phyloP scores from a whole-genome alignment of 2,888 invertebrate genomes.

The Drosophila basisetae region DNA sequence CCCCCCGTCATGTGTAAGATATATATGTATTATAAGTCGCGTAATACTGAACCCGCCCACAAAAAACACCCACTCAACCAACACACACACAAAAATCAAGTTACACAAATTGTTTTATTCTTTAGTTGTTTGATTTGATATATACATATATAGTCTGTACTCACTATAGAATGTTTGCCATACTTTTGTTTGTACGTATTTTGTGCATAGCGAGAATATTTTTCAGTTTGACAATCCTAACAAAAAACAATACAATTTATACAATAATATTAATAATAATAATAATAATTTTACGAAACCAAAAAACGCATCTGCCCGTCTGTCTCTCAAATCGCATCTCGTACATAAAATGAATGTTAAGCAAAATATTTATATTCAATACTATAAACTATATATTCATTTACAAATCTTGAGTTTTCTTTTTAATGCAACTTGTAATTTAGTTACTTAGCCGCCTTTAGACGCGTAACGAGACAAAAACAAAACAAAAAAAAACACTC shows the following conservation, averaged over 20 bases:
- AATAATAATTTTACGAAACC: slow-evolving; percentile 11
- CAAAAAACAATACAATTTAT: slow-evolving; percentile 3
- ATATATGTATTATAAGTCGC: slow-evolving; percentile 17
- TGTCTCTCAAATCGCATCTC: slow-evolving; percentile 48
- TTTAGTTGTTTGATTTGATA: slow-evolving; percentile 1
- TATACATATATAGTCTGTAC: slow-evolving; percentile 9
- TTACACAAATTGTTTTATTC: slow-evolving; percentile 33
- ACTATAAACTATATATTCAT: slow-evolving; percentile 4
- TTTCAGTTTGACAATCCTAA: slow-evolving; percentile 34
- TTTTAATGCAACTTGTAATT: slow-evolving; percentile 52
- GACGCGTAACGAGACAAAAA: slow-evolving; percentile 21
- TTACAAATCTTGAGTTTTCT: slow-evolving; percentile 27
- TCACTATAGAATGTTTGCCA: slow-evolving; percentile 47
- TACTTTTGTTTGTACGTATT: slow-evolving; percentile 38
- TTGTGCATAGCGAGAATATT: slow-evolving; percentile 41
- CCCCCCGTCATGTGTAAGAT: slow-evolving; percentile 51
- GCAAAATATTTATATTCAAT: slow-evolving; percentile 28
- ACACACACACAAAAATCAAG: slow-evolving; percentile 38
- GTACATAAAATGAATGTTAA: slow-evolving; percentile 56
- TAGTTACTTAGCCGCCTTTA: slow-evolving; percentile 38
- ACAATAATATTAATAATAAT: neutral
- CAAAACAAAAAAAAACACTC: neutral
- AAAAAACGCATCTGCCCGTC: slow-evolving; percentile 54
- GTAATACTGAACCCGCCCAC: slow-evolving; percentile 13
- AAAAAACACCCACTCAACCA: slow-evolving; percentile 2